Percentiles rank a stretch among this genome's conserved stretches.
Evolutionary conservation across 2,888 invertebrate species (phyloP).

Genomic region (Spilosoma lubricipeda): DNA sequence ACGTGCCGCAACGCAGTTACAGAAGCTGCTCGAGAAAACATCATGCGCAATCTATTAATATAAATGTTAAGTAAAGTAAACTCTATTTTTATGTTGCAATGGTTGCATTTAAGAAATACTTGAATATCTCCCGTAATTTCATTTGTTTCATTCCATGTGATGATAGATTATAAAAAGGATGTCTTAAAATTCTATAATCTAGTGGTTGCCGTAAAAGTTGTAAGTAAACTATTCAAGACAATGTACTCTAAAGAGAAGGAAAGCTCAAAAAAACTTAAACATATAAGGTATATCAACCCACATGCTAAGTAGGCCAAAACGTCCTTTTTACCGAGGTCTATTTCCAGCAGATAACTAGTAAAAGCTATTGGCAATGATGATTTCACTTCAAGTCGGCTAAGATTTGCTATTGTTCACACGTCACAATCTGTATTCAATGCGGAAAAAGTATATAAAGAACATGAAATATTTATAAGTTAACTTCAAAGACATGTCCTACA

Average conservation of each 20-base stretch:
- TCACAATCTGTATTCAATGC: constrained; percentile 13
- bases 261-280: too few relatives aligned
- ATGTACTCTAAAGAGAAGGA: too few relatives aligned
- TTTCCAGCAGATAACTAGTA: too few relatives aligned
- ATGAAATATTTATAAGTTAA: constrained; percentile 31
- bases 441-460: constrained; percentile 22
- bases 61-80: not conserved
- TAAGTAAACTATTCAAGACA: too few relatives aligned
- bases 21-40: not conserved
- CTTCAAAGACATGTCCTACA: constrained; percentile 22
- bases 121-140: too few relatives aligned
- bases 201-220: too few relatives aligned
- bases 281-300: too few relatives aligned
- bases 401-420: not conserved
- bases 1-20: not conserved
- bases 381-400: not conserved
- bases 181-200: too few relatives aligned
- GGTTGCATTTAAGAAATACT: not conserved
- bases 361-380: not conserved
- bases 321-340: too few relatives aligned
- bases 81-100: not conserved
- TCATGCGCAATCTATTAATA: not conserved
- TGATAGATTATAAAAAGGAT: too few relatives aligned
- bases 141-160: too few relatives aligned
- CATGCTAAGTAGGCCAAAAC: too few relatives aligned